Evolutionary conservation across 2,113 vertebrate species (phyloP).

Genomic region (Aptenodytes forsteri): DNA sequence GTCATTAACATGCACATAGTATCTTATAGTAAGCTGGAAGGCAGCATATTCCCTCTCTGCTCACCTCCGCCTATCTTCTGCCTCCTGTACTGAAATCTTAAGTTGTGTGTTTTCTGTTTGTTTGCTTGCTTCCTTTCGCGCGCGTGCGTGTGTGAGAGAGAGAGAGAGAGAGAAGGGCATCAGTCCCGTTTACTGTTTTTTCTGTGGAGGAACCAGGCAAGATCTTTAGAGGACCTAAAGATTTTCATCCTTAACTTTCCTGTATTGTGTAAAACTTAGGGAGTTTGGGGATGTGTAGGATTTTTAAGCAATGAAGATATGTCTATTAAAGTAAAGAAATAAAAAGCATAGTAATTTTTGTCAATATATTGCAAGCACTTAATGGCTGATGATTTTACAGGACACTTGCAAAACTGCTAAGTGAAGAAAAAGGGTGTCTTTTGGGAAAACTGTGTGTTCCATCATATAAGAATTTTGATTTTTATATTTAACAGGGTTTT

Average conservation of each 20-base stretch:
- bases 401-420: neutral
- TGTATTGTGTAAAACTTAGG: neutral
- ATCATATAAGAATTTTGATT: too few species aligned
- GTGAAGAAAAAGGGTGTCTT: neutral
- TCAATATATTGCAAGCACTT: neutral
- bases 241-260: neutral
- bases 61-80: neutral
- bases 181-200: neutral
- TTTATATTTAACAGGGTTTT: neutral
- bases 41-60: neutral
- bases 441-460: neutral
- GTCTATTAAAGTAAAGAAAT: neutral
- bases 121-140: neutral
- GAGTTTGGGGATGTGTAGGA: neutral
- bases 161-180: neutral
- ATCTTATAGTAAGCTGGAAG: neutral
- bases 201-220: neutral
- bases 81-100: neutral
- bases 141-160: rapidly evolving
- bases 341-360: neutral
- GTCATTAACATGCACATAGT: neutral
- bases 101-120: neutral
- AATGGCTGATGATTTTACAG: neutral
- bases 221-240: neutral
- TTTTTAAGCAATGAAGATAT: neutral